Evolutionary conservation across 2,888 invertebrate genomes (phyloP).

Genomic region (Chaetogeoica ovagalla): DNA sequence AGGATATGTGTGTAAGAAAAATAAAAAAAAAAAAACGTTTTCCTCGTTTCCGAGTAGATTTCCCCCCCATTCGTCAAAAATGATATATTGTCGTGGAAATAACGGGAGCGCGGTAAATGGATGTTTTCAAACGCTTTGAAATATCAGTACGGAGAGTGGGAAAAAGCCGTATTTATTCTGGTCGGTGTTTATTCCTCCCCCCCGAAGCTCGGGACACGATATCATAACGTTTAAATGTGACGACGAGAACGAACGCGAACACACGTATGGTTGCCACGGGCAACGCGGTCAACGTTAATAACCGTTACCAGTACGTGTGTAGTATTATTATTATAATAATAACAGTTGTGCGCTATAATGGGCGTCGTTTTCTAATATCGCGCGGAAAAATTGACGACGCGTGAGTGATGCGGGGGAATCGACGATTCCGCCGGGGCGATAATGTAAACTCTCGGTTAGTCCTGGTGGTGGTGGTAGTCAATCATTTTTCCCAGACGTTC

Average conservation of each 20-base stretch:
- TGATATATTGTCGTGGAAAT: not conserved
- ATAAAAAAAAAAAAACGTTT: too few species aligned
- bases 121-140: not conserved
- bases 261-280: conserved; percentile 15
- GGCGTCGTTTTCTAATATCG: not conserved
- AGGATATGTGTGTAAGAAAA: too few species aligned
- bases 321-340: too few species aligned
- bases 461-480: too few species aligned
- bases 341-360: not conserved
- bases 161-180: not conserved
- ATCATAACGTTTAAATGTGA: not conserved
- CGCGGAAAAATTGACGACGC: not conserved
- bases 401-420: not conserved
- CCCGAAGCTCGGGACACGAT: not conserved
- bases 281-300: conserved; percentile 13
- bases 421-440: too few species aligned
- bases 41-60: too few species aligned
- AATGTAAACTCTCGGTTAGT: too few species aligned
- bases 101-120: not conserved
- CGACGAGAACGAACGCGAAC: not conserved
- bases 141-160: not conserved
- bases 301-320: not conserved
- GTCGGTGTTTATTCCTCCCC: not conserved
- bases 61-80: not conserved
- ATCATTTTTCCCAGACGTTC: too few species aligned